These are phyloP conservation scores for Psittacara wagleri DNA, from an alignment of 2,113 vertebrate species.

Conservation along the genomic window DNA sequence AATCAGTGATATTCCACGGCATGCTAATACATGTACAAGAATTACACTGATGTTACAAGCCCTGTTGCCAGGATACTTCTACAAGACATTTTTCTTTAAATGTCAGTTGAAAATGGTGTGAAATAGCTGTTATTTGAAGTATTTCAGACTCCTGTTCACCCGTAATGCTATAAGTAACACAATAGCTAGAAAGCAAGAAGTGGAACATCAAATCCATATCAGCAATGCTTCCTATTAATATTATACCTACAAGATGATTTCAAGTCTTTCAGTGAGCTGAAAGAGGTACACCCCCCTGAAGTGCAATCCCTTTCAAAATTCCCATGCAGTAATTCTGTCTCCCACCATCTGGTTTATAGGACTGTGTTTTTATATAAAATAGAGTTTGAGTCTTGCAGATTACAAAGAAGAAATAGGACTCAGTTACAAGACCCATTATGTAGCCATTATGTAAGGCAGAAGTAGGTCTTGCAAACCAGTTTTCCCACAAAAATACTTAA, in stretches of 20 bases:
- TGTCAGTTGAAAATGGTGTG: constrained; percentile 57
- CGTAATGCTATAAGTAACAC: constrained; percentile 33
- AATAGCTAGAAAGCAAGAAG: constrained; percentile 32
- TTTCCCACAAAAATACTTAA: not conserved
- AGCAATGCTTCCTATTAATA: constrained; percentile 61
- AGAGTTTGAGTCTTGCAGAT: not conserved
- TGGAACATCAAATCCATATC: constrained; percentile 34
- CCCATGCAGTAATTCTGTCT: not conserved
- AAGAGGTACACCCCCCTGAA: not conserved
- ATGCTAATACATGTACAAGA: constrained; percentile 41
- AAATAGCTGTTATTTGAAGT: constrained; percentile 64
- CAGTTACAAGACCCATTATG: not conserved
- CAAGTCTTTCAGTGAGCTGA: not conserved
- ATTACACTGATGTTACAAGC: constrained; percentile 3
- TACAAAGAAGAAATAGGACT: not conserved
- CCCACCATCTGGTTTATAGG: not conserved
- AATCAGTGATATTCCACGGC: not conserved
- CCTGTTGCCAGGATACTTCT: constrained; percentile 68
- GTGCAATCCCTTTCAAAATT: constrained; percentile 1
- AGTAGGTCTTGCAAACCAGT: not conserved
- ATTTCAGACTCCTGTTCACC: constrained; percentile 36
- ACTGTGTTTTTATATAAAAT: not conserved
- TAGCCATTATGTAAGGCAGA: not conserved
- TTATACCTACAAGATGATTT: constrained; percentile 1
- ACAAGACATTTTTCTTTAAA: constrained; percentile 48